phyloP scores from a whole-genome alignment of 2,888 invertebrate species.

The Apotomis betuletana region DNA sequence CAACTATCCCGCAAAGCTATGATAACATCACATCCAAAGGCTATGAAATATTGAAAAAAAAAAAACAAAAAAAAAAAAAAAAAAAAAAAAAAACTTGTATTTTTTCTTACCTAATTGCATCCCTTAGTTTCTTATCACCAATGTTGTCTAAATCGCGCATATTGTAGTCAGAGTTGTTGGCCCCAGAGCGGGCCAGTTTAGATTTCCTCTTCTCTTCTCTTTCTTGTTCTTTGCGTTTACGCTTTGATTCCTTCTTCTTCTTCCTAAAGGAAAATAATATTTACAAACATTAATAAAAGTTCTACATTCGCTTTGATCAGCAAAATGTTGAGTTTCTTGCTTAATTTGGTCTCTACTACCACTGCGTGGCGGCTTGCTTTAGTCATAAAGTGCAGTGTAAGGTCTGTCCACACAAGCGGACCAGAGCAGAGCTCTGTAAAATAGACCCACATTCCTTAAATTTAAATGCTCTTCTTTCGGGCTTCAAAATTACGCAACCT shows the following conservation, averaged over 20 bases:
- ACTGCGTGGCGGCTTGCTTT: too few relatives aligned
- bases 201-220: conserved; percentile 88
- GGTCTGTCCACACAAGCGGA: too few relatives aligned
- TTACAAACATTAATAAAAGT: conserved; percentile 12
- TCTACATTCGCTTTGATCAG: too few relatives aligned
- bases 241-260: conserved; percentile 89
- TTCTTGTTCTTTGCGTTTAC: conserved; percentile 87
- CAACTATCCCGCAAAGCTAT: conserved; percentile 1
- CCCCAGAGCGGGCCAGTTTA: conserved; percentile 83
- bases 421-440: too few relatives aligned
- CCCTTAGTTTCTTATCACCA: conserved; percentile 85
- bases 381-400: too few relatives aligned
- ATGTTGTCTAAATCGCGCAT: conserved; percentile 86
- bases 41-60: background rate
- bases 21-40: background rate
- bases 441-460: too few relatives aligned
- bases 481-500: too few relatives aligned
- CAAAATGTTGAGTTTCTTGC: too few relatives aligned
- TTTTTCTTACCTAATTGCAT: conserved; percentile 85
- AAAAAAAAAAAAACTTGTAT: background rate
- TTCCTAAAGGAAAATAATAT: conserved; percentile 64
- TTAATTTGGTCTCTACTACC: too few relatives aligned
- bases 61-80: background rate
- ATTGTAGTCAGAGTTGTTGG: conserved; percentile 83
- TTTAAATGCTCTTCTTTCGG: too few relatives aligned